phyloP scores from a whole-genome alignment of 1,140 invertebrate species.

The Euschistus heros region DNA sequence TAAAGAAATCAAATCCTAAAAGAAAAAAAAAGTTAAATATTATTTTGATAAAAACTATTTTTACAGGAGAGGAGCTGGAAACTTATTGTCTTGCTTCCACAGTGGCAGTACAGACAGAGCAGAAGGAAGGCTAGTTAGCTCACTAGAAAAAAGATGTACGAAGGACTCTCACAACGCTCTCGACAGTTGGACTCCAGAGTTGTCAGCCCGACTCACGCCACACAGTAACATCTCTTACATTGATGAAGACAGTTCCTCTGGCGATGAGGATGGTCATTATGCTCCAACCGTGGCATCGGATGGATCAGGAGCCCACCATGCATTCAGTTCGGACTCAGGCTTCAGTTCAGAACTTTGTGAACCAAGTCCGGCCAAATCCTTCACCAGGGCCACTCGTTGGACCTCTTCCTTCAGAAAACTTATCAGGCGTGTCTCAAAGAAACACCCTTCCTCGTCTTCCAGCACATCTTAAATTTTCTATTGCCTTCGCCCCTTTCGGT shows the following conservation, averaged over 20 bases:
- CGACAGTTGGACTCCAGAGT: background rate
- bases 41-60: background rate
- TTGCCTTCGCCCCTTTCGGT: background rate
- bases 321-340: conserved; percentile 44
- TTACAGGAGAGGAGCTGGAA: conserved; percentile 2
- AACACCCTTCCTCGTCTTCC: conserved; percentile 10
- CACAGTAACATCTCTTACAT: conserved; percentile 22
- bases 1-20: too few relatives aligned
- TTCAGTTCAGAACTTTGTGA: conserved; percentile 35
- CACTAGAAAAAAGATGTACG: background rate
- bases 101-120: background rate
- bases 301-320: conserved; percentile 28
- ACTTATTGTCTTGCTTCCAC: conserved; percentile 6
- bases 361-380: conserved; percentile 31
- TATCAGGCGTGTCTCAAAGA: conserved; percentile 38
- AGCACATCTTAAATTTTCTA: conserved; percentile 18
- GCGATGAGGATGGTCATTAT: conserved; percentile 21
- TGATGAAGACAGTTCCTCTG: conserved; percentile 19
- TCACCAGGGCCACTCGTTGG: conserved; percentile 39
- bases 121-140: background rate
- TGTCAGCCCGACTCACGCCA: background rate
- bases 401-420: conserved; percentile 44
- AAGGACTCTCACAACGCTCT: background rate
- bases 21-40: too few relatives aligned
- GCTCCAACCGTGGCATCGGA: conserved; percentile 23